Evolutionary conservation across 1,140 invertebrate genomes (phyloP).

Genomic region (Neodiprion lecontei): DNA sequence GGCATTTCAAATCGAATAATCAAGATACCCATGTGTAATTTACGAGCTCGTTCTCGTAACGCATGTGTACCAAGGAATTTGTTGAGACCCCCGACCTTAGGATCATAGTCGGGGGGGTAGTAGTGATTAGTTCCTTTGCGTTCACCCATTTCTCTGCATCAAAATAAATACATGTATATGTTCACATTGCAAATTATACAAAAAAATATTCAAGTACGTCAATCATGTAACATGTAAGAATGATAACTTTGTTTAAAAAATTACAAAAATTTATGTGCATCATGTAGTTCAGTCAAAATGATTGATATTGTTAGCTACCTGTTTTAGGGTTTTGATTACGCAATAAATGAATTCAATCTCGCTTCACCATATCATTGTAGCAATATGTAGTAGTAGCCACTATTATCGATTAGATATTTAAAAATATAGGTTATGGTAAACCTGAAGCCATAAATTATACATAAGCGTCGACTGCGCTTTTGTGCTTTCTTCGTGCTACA

Average conservation of each 20-base stretch:
- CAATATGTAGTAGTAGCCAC: too few relatives aligned
- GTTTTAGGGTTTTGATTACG: neutral
- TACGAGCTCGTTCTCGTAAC: constrained; percentile 91
- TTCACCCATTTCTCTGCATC: constrained; percentile 83
- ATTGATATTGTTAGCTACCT: neutral
- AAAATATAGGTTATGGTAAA: too few relatives aligned
- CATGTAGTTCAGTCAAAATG: neutral
- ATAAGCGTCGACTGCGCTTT: too few relatives aligned
- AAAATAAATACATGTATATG: neutral
- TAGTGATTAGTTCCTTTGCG: constrained; percentile 97
- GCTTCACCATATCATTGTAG: neutral
- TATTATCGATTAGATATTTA: too few relatives aligned
- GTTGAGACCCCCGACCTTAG: constrained; percentile 89
- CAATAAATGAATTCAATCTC: neutral
- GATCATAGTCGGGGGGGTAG: constrained; percentile 99
- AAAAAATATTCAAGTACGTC: too few relatives aligned
- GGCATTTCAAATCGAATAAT: constrained; percentile 99
- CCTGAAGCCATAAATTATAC: too few relatives aligned
- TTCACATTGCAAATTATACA: neutral
- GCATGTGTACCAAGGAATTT: constrained; percentile 96
- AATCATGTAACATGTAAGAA: too few relatives aligned
- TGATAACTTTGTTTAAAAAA: too few relatives aligned
- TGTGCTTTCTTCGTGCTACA: too few relatives aligned
- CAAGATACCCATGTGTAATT: constrained; percentile 94
- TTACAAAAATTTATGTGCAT: too few relatives aligned